Conservation (phyloP, 1,140 invertebrate species). For the Aphelenchoides fujianensis region DNA sequence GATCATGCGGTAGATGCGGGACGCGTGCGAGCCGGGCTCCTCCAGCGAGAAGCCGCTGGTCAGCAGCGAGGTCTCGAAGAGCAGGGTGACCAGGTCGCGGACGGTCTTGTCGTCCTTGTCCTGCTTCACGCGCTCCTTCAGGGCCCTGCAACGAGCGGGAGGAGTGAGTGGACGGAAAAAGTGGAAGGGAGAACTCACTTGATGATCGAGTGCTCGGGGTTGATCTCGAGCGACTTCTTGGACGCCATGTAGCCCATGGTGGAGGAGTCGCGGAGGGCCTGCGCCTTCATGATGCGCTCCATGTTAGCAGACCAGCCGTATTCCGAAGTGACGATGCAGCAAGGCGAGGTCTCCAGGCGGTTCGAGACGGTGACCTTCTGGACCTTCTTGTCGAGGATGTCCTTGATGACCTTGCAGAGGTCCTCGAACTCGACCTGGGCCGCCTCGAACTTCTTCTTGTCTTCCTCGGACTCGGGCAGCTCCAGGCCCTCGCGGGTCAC, state of each 20-base stretch:
- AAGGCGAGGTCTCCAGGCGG: constrained; percentile 86
- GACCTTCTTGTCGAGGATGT: constrained; percentile 93
- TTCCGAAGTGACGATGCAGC: constrained; percentile 97
- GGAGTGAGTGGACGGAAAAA: not conserved
- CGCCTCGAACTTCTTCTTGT: constrained; percentile 94
- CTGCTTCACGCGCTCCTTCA: constrained; percentile 82
- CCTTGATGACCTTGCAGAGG: constrained; percentile 96
- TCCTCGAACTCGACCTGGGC: constrained; percentile 87
- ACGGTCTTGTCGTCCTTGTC: constrained; percentile 97
- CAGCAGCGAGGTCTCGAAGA: constrained; percentile 84
- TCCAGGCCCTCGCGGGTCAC: constrained; percentile 97
- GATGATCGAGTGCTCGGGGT: constrained; percentile 91
- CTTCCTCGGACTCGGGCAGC: constrained; percentile 87
- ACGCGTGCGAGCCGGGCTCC: constrained; percentile 71
- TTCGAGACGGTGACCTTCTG: constrained; percentile 90
- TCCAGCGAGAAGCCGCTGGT: constrained; percentile 86
- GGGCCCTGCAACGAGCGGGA: constrained; percentile 64
- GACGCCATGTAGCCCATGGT: constrained; percentile 96
- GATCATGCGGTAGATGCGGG: constrained; percentile 78
- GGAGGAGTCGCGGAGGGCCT: constrained; percentile 72
- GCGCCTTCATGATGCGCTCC: constrained; percentile 98
- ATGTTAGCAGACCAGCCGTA: constrained; percentile 99
- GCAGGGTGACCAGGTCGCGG: constrained; percentile 83
- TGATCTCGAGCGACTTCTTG: constrained; percentile 93
- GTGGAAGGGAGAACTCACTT: constrained; percentile 66